Evolutionary conservation across 35 echinoderm and acorn worm genomes (phyloP).

Genomic region (Stichopus chloronotus): DNA sequence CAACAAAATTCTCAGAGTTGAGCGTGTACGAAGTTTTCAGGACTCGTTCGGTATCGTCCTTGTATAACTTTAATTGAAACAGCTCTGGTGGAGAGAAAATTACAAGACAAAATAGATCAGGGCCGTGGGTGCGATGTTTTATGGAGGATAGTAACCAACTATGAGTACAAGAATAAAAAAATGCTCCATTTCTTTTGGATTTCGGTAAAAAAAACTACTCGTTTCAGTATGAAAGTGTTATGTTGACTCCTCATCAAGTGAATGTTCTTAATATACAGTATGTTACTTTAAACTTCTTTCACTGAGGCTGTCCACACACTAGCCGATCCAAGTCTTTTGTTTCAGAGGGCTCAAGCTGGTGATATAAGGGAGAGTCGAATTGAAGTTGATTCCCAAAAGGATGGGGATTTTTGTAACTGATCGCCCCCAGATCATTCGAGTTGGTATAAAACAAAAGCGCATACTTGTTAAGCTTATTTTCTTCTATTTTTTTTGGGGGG

Average conservation of each 20-base stretch:
- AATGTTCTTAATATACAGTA: neutral
- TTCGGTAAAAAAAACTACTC: neutral
- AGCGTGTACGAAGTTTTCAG: conserved; percentile 50
- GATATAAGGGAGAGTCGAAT: too few species aligned
- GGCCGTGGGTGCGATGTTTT: neutral
- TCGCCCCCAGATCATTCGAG: too few species aligned
- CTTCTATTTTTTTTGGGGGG: too few species aligned
- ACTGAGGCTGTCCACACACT: too few species aligned
- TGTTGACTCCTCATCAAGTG: neutral
- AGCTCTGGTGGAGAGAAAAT: neutral
- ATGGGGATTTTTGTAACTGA: too few species aligned
- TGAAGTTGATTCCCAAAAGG: too few species aligned
- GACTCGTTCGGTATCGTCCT: conserved; percentile 34
- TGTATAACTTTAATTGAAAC: conserved; percentile 55
- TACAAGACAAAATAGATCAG: neutral
- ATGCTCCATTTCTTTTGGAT: neutral
- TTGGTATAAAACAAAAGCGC: too few species aligned
- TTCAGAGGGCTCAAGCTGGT: too few species aligned
- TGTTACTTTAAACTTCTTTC: too few species aligned
- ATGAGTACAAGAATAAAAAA: neutral
- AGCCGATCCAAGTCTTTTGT: too few species aligned
- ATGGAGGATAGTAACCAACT: neutral
- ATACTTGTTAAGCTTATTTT: too few species aligned
- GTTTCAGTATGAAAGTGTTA: neutral
- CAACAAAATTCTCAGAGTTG: conserved; percentile 51